Evolutionary conservation across 2,113 vertebrate species (phyloP), one percentile per base, ranked within the genome.

Genomic region (Camelus dromedarius): DNA sequence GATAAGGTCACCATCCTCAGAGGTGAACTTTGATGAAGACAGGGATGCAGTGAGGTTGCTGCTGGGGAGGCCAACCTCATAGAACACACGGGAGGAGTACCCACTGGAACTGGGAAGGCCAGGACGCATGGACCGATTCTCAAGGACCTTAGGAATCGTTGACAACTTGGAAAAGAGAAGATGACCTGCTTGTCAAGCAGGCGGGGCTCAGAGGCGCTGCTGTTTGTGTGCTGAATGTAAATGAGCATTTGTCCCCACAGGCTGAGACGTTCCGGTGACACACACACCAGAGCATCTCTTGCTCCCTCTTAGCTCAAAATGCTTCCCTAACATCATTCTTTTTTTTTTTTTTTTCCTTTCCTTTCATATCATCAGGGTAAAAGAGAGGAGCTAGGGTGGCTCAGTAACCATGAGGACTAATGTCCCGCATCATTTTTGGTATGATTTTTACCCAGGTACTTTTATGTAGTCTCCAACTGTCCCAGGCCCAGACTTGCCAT

Each of bases 301-400:
- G 14, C 14, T 93, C 70, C 76, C 20, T 69, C 66, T 58, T 50
- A 50, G 86, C 86, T 93, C 70, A 19, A 67, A 60, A 85, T 50
- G 24, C 42, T 66, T 93, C n/a, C n/a, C 24, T 69, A 15, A 3
- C 30, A 46, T 52, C 62, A 22, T 38, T 19, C 67, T 69, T 67
- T 50, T 28, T 32, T 67, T 82, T 62, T 30, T 54, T n/a, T 30
- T 19, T 70, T 32, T 12, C 35, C 82, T 52, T 46, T 66, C 42
- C 82, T 52, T 46, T 66, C 42, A 50, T 42, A 10, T 62, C n/a
- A 76, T 87, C 35, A 26, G 67, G 46, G 48, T 38, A 8, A 90
- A 70, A 72, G 89, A 87, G 67, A 54, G 56, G 35, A 22, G 14
- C 16, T 32, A 24, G 5, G 30, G 26, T 28, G 9, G 85, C 46